Base-by-base conservation (phyloP, 2,888 invertebrate genomes). In the Cancer borealis region DNA sequence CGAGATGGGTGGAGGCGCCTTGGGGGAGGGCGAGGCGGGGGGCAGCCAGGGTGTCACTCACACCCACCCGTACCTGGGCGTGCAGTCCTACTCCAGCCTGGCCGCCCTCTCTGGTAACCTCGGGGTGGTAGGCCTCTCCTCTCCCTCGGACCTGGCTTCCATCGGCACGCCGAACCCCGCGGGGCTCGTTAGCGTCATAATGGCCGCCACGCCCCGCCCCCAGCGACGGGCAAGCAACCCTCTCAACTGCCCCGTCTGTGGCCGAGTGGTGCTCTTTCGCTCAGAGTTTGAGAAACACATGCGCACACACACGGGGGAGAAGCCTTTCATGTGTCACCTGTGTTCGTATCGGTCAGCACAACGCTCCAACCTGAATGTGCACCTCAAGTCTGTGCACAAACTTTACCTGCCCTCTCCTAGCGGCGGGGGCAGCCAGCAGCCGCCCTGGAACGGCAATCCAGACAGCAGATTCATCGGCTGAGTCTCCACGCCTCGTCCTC, bases 271-370 rank as follows among this genome's bases (percentile, higher is more conserved):
- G 45, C 95, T 95, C 88, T 95, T 95, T 92, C 95, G 95, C 66
- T 95, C 95, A 12, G 95, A 95, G 79, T 95, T 92, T 49, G 95
- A 94, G 73, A 95, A 95, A 92, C 95, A 95, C 93, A 95, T 95
- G 95, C 93, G 95, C 47, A 95, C 95, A 5, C 95, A 95, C 92
- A 95, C 95, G 26, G 95, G 95, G 4, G 95, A 95, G 91, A 95
- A 95, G 66, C 95, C 95, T 10, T 95, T 93, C 60, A 91, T 88
- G 45, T 95, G 95, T 92, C 95, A 95, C 60, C 90, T 95, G 45
- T 95, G 95, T 49, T 89, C 95, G 17, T 95, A 95, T 89, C 94
- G 95, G 8, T 95, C 95, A 26, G 95, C 95, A 14, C 95, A 95
- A 47, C 93, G 94, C 21, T 95, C 95, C 87, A 95, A 95, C 73